Percentiles rank a stretch among this genome's conserved stretches.
Conservation (phyloP, 2,888 invertebrate species). For the Drosophila parthenogenetica region DNA sequence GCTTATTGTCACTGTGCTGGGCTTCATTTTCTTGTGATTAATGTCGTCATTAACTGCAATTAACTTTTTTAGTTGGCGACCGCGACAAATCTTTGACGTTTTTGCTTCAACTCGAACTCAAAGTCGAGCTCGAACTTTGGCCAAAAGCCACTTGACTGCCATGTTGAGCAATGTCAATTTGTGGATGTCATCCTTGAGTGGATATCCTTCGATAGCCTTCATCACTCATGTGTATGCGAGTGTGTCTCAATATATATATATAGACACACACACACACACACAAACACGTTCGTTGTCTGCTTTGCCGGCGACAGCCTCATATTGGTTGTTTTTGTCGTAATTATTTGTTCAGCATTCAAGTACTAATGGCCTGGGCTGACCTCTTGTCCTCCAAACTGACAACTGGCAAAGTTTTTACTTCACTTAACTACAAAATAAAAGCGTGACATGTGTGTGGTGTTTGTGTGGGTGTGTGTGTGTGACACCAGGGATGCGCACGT, state of each 20-base stretch:
- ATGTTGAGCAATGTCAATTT: conserved; percentile 76
- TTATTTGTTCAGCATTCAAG: conserved; percentile 74
- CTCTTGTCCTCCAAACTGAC: conserved; percentile 31
- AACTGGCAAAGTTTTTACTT: conserved; percentile 32
- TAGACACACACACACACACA: too few relatives aligned
- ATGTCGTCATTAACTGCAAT: conserved; percentile 84
- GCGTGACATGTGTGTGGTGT: conserved; percentile 48
- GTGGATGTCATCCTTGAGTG: conserved; percentile 62
- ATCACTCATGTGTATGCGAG: conserved; percentile 66
- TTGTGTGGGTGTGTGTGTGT: conserved; percentile 49
- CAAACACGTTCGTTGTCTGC: conserved; percentile 1
- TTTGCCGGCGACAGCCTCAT: conserved; percentile 48
- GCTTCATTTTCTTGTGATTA: conserved; percentile 84
- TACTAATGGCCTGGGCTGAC: conserved; percentile 74
- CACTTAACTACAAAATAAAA: conserved; percentile 66
- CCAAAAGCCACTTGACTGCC: conserved; percentile 69
- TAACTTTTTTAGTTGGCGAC: conserved; percentile 76
- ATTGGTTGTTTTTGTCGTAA: conserved; percentile 65
- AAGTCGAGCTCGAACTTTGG: conserved; percentile 57
- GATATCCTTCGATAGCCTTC: conserved; percentile 62
- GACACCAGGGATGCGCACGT: conserved; percentile 46
- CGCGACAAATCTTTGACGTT: conserved; percentile 75
- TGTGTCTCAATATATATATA: conserved; percentile 8
- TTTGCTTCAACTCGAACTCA: conserved; percentile 25
- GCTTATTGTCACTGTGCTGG: conserved; percentile 75